Conservation (phyloP, 2,888 invertebrate species). For the Drosophila melanocephala region DNA sequence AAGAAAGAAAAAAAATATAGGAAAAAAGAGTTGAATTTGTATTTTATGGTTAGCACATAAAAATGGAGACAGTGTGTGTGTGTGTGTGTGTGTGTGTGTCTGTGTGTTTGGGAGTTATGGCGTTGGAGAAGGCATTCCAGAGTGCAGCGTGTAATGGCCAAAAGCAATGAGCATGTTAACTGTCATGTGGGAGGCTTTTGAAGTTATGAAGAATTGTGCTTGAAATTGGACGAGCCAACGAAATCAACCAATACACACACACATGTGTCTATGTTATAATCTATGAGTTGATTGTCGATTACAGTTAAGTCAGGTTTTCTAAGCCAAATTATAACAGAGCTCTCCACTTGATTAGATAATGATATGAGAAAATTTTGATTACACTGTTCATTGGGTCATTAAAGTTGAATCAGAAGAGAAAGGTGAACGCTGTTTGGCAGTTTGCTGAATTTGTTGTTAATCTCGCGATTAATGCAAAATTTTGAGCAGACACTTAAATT, state of each 20-base stretch:
- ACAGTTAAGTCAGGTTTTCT: slow-evolving; percentile 6
- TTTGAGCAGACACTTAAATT: background rate
- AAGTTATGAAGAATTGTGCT: slow-evolving; percentile 32
- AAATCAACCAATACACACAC: background rate
- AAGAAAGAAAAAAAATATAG: background rate
- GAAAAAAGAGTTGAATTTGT: slow-evolving; percentile 42
- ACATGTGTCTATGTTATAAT: slow-evolving; percentile 14
- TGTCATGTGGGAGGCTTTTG: slow-evolving; percentile 51
- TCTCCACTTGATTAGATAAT: slow-evolving; percentile 22
- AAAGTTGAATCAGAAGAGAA: slow-evolving; percentile 6
- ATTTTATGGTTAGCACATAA: slow-evolving; percentile 52
- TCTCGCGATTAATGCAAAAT: background rate
- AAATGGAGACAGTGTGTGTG: slow-evolving; percentile 42
- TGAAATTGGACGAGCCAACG: background rate
- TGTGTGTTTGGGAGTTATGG: slow-evolving; percentile 57
- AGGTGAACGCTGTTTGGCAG: slow-evolving; percentile 2
- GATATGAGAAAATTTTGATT: slow-evolving; percentile 10
- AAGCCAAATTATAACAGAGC: slow-evolving; percentile 11
- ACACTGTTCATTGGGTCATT: slow-evolving; percentile 10
- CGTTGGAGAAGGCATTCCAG: slow-evolving; percentile 52
- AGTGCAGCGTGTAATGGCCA: slow-evolving; percentile 65
- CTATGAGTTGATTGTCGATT: slow-evolving; percentile 15
- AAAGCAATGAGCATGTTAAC: slow-evolving; percentile 49
- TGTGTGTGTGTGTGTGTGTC: slow-evolving; percentile 3
- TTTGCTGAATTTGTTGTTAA: background rate